Conservation (phyloP, 2,797 vertebrate species). For the Acanthurus lineatus region DNA sequence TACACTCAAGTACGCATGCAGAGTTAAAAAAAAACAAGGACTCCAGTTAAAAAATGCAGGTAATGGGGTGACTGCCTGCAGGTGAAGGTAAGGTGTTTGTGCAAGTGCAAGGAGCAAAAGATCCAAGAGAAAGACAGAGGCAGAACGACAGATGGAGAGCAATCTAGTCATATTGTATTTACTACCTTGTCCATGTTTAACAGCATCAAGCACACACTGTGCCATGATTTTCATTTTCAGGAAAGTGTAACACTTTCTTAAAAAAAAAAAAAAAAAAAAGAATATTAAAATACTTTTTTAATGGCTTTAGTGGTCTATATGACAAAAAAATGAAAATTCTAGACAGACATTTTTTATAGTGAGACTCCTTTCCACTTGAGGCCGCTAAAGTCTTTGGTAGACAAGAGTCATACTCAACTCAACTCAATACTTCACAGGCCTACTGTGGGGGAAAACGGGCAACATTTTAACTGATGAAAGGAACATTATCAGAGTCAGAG, state of each 20-base stretch:
- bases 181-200: neutral
- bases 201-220: neutral
- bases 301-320: no score
- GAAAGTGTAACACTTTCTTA: neutral
- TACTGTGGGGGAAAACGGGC: neutral
- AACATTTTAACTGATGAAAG: neutral
- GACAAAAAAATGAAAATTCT: neutral
- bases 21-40: slow-evolving; percentile 43
- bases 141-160: neutral
- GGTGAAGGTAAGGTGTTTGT: neutral
- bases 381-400: slow-evolving; percentile 59
- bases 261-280: no score
- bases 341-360: neutral
- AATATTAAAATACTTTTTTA: no score
- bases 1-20: slow-evolving; percentile 39
- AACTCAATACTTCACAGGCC: neutral
- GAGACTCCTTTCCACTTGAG: slow-evolving; percentile 68
- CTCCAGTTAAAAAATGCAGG: slow-evolving; percentile 15
- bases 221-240: neutral
- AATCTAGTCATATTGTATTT: neutral
- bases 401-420: neutral
- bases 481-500: neutral
- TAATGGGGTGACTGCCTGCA: slow-evolving; percentile 33
- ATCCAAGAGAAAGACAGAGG: neutral
- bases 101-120: slow-evolving; percentile 1